phyloP scores from a whole-genome alignment of 2,113 vertebrate genomes.

The Osmerus eperlanus region DNA sequence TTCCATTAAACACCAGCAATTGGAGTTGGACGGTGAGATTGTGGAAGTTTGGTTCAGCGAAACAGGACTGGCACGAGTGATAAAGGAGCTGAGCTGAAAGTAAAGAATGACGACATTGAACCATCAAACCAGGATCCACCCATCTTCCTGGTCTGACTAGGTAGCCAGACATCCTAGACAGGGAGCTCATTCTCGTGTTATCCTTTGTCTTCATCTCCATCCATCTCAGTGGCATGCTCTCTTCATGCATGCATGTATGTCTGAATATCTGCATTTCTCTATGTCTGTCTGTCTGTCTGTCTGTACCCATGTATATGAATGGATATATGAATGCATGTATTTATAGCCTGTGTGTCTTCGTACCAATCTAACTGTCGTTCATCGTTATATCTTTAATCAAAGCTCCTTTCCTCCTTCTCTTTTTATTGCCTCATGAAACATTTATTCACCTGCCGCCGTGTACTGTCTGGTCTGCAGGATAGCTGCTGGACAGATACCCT shows the following conservation, averaged over 20 bases:
- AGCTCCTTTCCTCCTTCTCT: background rate
- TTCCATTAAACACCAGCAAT: background rate
- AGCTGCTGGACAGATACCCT: background rate
- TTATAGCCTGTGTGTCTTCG: background rate
- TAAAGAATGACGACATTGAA: no score
- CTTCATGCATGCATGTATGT: background rate
- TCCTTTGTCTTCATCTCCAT: background rate
- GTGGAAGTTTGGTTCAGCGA: no score
- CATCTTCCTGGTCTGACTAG: no score
- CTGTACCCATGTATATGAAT: background rate
- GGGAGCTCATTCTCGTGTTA: no score
- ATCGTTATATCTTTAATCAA: background rate
- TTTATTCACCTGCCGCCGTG: background rate
- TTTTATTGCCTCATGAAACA: background rate
- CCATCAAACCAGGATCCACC: no score
- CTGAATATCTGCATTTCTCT: background rate
- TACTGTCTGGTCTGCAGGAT: background rate
- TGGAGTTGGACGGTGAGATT: no score
- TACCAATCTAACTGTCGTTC: background rate
- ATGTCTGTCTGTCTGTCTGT: background rate
- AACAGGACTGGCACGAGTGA: no score
- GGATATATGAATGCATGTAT: background rate
- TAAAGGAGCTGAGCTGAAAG: no score
- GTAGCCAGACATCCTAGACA: no score
- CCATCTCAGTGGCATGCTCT: background rate